These are phyloP conservation scores for Heliconius charithonia DNA, from an alignment of 2,888 invertebrate genomes.

Conservation along the genomic window DNA sequence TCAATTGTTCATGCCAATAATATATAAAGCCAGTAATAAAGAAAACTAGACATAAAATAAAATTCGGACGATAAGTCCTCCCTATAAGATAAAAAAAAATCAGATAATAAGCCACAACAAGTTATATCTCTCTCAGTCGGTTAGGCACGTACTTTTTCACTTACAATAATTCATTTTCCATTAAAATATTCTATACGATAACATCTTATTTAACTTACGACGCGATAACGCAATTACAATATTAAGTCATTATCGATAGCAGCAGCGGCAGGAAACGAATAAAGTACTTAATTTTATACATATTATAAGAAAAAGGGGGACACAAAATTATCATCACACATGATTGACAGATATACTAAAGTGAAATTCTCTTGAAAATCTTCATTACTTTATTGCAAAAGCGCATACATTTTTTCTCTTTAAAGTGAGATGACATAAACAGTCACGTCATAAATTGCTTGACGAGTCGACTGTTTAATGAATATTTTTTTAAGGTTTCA, in stretches of 20 bases:
- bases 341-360: slow-evolving; percentile 42
- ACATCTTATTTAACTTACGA: slow-evolving; percentile 42
- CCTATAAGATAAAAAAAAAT: background rate
- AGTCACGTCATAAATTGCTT: slow-evolving; percentile 26
- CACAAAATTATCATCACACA: slow-evolving; percentile 34
- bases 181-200: slow-evolving; percentile 11
- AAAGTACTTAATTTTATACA: slow-evolving; percentile 49
- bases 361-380: slow-evolving; percentile 27
- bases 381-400: slow-evolving; percentile 30
- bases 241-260: slow-evolving; percentile 53
- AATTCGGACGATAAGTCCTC: background rate
- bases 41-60: background rate
- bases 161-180: background rate
- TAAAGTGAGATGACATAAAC: slow-evolving; percentile 29
- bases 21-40: background rate
- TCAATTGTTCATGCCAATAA: background rate
- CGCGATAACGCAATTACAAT: slow-evolving; percentile 46
- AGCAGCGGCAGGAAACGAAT: slow-evolving; percentile 48
- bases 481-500: background rate
- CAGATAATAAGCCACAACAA: too few species aligned
- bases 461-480: slow-evolving; percentile 29
- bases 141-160: slow-evolving; percentile 1
- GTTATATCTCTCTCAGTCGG: too few species aligned
- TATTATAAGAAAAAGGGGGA: slow-evolving; percentile 44
- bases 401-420: slow-evolving; percentile 23